phyloP scores from a whole-genome alignment of 2,888 invertebrate genomes.

The Polyommatus icarus region DNA sequence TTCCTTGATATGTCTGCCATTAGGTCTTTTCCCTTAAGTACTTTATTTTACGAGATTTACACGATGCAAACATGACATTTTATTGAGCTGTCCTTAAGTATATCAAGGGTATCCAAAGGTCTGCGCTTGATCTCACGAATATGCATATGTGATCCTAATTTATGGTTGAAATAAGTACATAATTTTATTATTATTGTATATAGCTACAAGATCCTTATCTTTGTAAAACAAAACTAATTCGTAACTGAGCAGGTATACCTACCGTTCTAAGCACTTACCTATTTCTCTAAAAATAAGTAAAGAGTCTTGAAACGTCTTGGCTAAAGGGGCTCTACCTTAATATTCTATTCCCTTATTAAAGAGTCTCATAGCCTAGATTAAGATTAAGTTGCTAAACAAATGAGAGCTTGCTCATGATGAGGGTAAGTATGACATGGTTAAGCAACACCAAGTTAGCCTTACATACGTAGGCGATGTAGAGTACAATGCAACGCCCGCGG shows the following conservation, averaged over 20 bases:
- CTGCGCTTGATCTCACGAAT: neutral
- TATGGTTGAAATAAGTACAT: neutral
- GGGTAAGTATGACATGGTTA: conserved; percentile 41
- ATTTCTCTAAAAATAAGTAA: too few relatives aligned
- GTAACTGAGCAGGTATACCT: too few relatives aligned
- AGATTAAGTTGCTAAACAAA: neutral
- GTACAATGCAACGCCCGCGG: conserved; percentile 57
- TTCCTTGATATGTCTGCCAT: too few relatives aligned
- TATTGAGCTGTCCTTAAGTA: neutral
- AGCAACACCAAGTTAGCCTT: conserved; percentile 55
- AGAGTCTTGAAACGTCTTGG: too few relatives aligned
- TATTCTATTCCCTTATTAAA: too few relatives aligned
- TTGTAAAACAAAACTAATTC: too few relatives aligned
- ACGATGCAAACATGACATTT: neutral
- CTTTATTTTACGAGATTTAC: neutral
- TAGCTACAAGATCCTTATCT: too few relatives aligned
- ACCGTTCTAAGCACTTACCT: too few relatives aligned
- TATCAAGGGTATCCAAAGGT: neutral
- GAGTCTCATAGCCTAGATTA: too few relatives aligned
- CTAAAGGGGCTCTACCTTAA: too few relatives aligned
- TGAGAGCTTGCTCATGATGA: neutral
- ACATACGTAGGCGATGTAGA: conserved; percentile 43
- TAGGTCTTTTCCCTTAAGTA: too few relatives aligned
- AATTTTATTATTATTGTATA: too few relatives aligned
- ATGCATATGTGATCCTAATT: neutral